Evolutionary conservation across 2,888 invertebrate species (phyloP).

Genomic region (Drepana falcataria): DNA sequence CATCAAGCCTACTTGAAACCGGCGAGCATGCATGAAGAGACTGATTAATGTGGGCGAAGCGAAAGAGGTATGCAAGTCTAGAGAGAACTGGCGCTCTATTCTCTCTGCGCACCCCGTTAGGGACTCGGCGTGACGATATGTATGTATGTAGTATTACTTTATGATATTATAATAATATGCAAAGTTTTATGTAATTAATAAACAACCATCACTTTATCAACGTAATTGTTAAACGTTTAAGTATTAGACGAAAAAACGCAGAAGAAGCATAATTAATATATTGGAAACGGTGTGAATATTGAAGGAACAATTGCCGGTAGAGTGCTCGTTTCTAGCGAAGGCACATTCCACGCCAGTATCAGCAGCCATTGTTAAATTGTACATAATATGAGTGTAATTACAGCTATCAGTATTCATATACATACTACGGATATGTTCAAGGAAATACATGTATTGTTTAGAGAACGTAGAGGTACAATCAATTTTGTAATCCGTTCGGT

Average conservation of each 20-base stretch:
- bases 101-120: no score
- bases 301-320: slow-evolving; percentile 2
- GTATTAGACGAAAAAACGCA: not conserved
- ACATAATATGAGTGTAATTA: not conserved
- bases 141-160: no score
- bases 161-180: no score
- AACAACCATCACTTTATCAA: no score
- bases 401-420: not conserved
- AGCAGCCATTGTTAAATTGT: not conserved
- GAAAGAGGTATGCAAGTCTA: no score
- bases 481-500: not conserved
- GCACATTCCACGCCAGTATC: not conserved
- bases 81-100: no score
- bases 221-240: not conserved
- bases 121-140: no score
- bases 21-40: no score
- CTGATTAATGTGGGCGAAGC: no score
- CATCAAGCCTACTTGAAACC: no score
- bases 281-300: not conserved
- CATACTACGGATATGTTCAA: not conserved
- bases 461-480: not conserved
- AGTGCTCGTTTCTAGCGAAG: not conserved
- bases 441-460: slow-evolving; percentile 1
- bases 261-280: not conserved
- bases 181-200: no score